Evolutionary conservation across 2,888 invertebrate species (phyloP), one percentile per base, ranked within the genome.

Genomic region (Ophioninae sp.): DNA sequence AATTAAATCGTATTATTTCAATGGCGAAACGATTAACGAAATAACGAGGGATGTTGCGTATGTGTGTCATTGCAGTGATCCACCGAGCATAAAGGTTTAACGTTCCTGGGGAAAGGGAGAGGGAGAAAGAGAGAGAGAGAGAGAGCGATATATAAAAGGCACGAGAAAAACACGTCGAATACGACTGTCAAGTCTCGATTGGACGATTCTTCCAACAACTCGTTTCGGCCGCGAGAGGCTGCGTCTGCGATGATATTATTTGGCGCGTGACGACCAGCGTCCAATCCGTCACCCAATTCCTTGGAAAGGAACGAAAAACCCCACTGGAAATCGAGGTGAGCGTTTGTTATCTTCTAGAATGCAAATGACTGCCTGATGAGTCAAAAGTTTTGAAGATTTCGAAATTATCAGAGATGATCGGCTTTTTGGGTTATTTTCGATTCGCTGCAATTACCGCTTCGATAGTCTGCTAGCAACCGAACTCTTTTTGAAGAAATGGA

Each of bases 181-280:
- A 22, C 74, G 51, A 20, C 64, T 74, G 74, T 74, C 64, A 65
- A 56, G 51, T 64, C n/a, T n/a, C 20, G 20, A 74, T 85, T 74
- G 75, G 81, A 65, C 67, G 64, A 51, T 63, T 56, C 20, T 64
- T 56, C 10, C 74, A 56, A 74, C 23, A 64, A 64, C 37, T 63
- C 64, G 51, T 74, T 44, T 76, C 67, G 37, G 51, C 51, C n/a
- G 0, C 59, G 22, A 56, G 69, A 22, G 17, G 30, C 56, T 30
- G 9, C 39, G 17, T 76, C 85, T 79, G 81, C 87, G 80, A 90
- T 90, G 90, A 87, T 88, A 87, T 81, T 86, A 83, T 79, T 59
- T 79, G 79, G 76, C 84, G 89, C 88, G 87, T 89, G 90, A 90
- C 88, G 85, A 58, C 76, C 85, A 85, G 85, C 78, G 51, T 51